Evolutionary conservation across 2,113 vertebrate species (phyloP).

Genomic region (Melanotaenia duboulayi): DNA sequence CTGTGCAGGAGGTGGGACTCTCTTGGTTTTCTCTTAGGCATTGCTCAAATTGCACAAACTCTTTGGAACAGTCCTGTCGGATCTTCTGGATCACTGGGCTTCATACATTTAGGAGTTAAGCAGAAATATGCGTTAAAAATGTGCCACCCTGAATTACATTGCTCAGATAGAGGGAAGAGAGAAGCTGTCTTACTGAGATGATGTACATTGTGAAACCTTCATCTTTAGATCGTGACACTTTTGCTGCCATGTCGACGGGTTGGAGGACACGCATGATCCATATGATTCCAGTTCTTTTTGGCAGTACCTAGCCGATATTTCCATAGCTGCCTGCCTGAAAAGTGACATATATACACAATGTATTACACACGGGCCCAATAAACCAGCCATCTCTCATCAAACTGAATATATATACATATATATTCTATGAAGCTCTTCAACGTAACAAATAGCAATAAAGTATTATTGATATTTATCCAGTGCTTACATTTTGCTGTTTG

Average conservation of each 20-base stretch:
- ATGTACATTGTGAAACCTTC: slow-evolving; percentile 90
- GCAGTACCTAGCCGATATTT: slow-evolving; percentile 88
- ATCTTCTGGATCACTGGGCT: slow-evolving; percentile 93
- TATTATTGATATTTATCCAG: neutral
- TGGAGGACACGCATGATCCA: slow-evolving; percentile 88
- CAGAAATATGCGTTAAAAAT: neutral
- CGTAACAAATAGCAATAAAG: neutral
- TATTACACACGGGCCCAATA: neutral
- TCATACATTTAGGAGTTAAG: slow-evolving; percentile 9
- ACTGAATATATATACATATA: neutral
- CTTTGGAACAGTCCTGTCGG: slow-evolving; percentile 83
- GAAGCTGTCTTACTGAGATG: slow-evolving; percentile 88
- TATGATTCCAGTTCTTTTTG: slow-evolving; percentile 89
- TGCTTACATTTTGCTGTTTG: slow-evolving; percentile 70
- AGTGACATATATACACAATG: neutral
- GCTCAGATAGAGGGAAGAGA: neutral
- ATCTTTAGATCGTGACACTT: slow-evolving; percentile 89
- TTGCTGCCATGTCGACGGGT: slow-evolving; percentile 90
- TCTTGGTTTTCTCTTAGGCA: slow-evolving; percentile 88
- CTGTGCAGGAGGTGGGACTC: slow-evolving; percentile 80
- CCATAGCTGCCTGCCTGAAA: slow-evolving; percentile 92
- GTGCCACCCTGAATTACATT: neutral
- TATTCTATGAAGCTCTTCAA: neutral
- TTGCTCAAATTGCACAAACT: slow-evolving; percentile 89
- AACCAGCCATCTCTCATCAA: neutral